Percentiles rank a stretch among this genome's conserved stretches.
Conservation (phyloP, 2,888 invertebrate species). For the Sepioteuthis lessoniana region DNA sequence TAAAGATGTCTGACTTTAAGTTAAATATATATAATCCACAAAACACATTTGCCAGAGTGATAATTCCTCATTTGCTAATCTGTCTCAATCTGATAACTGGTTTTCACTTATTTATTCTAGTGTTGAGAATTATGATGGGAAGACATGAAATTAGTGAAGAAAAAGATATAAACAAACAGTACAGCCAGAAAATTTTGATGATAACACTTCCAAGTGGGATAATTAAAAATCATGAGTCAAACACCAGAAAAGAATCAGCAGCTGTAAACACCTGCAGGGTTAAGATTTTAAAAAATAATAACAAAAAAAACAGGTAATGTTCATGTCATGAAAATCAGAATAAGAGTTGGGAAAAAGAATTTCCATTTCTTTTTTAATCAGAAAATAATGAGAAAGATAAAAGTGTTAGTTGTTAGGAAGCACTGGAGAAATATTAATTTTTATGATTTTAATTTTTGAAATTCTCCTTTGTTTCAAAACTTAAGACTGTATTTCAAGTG, state of each 20-base stretch:
- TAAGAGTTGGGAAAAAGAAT: neutral
- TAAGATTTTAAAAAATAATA: too few relatives aligned
- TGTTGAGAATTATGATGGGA: neutral
- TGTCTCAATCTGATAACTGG: neutral
- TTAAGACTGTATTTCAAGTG: neutral
- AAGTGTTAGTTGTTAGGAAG: neutral
- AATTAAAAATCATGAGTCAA: neutral
- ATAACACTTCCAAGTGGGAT: neutral
- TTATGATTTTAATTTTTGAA: neutral
- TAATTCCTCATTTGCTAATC: neutral
- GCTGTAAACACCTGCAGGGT: too few relatives aligned
- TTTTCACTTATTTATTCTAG: neutral
- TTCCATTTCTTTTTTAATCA: neutral
- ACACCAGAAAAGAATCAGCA: neutral
- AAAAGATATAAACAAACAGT: neutral
- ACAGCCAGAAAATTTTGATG: neutral
- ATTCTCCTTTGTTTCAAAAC: neutral
- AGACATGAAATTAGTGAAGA: neutral
- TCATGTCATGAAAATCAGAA: neutral
- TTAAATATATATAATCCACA: neutral
- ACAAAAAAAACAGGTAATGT: too few relatives aligned
- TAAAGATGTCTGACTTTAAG: neutral
- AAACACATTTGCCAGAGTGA: neutral
- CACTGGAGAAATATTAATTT: neutral
- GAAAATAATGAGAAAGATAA: neutral